Percentiles rank a stretch among this genome's conserved stretches.
Conservation (phyloP, 2,113 vertebrate genomes). For the Arenaria interpres region DNA sequence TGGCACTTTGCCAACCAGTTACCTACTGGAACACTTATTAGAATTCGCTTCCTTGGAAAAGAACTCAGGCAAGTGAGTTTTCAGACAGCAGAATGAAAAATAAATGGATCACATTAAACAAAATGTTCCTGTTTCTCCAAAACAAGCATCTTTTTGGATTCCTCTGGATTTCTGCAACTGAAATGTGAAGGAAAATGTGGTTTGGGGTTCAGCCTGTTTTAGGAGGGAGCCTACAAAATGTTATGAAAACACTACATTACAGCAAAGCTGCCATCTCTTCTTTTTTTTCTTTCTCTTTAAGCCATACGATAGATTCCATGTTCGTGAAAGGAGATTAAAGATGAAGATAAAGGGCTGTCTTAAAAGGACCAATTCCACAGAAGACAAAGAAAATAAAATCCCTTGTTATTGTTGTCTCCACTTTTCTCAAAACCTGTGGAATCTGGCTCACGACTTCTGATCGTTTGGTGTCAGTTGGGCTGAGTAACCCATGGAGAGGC, state of each 20-base stretch:
- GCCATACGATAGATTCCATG: not conserved
- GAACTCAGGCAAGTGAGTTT: constrained; percentile 8
- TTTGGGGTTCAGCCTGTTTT: not conserved
- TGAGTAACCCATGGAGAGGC: not conserved
- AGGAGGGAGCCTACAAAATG: not conserved
- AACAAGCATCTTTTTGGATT: not conserved
- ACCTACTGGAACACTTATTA: constrained; percentile 33
- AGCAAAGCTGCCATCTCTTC: not conserved
- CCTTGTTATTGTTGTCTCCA: not conserved
- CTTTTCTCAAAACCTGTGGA: not conserved
- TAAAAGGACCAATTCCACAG: not conserved
- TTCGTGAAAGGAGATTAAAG: not conserved
- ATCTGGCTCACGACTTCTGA: fast-evolving
- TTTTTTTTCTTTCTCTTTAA: not conserved
- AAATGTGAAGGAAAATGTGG: not conserved
- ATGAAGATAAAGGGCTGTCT: not conserved
- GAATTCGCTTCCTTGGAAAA: constrained; percentile 3
- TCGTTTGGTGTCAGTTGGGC: not conserved
- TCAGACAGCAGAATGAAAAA: constrained; percentile 14
- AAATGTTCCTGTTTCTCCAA: constrained; percentile 18
- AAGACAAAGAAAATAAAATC: not conserved
- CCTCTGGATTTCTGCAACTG: not conserved
- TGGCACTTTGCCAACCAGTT: constrained; percentile 10
- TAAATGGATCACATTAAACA: not conserved
- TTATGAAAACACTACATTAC: not conserved